Base-by-base conservation (phyloP, 2,888 invertebrate species). In the Stictocephala bisonia region DNA sequence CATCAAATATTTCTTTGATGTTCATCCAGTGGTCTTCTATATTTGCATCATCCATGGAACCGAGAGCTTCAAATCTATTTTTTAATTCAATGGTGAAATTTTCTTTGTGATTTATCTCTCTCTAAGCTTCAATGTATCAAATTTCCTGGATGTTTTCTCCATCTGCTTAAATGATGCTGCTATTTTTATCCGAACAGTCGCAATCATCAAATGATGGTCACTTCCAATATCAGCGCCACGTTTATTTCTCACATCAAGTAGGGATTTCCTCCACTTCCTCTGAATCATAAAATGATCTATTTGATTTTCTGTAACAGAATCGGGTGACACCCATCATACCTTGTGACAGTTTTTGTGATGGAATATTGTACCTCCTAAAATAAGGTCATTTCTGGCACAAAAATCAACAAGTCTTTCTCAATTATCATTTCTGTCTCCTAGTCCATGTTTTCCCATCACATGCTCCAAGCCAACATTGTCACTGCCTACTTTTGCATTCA, bases 301-400 rank as follows among this genome's bases (percentile, higher is more conserved):
- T 67, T 75, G 74, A 15, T 74, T 73, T 71, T 70, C 73, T 11
- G 74, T 74, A 9, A 29, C 40, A 1, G 27, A 41, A 66, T 76
- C 74, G 26, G 75, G 75, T 11, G 75, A 76, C 7, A 58, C 67
- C 76, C 76, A 76, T 13, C 73, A 68, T n/a, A 64, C 50, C 71
- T 76, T 76, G 69, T 76, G 75, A 44, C 64, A 53, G 31, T 53
- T 66, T 44, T 67, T 71, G 31, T 66, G 71, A 7, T 53, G 71
- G 48, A 74, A 74, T 20, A 74, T 20, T 51, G 67, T 71, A 18
- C 74, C 71, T 20, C 71, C 71, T 26, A 71, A n/a, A 9, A 71
- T 60, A 2, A 71, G 48, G 27, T 72, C 72, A 35, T 74, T 50
- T 3, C 29, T 41, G 27, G 68, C 69, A 72, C 74, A 74, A 48